Percentiles rank a stretch among this genome's conserved stretches.
These are phyloP conservation scores for Bruchidius siliquastri DNA, from an alignment of 2,888 invertebrate species.

Conservation along the genomic window DNA sequence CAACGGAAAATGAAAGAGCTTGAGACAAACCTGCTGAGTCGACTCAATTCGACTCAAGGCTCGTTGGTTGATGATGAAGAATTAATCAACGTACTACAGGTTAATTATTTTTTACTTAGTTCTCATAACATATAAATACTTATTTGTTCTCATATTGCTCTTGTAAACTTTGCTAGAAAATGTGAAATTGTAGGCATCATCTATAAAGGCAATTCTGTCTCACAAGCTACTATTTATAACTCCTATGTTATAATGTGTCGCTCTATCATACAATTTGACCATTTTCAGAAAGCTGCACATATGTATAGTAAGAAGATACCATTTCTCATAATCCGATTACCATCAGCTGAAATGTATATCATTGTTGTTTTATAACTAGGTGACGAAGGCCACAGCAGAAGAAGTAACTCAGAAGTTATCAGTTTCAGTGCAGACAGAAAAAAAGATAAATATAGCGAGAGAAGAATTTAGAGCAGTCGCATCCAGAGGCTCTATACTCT, in stretches of 20 bases:
- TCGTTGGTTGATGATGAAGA: conserved; percentile 95
- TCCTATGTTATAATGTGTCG: no score
- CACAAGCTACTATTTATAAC: no score
- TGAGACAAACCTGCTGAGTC: conserved; percentile 84
- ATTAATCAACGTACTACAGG: conserved; percentile 81
- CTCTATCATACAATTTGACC: no score
- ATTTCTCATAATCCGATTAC: no score
- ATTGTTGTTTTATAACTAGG: not conserved
- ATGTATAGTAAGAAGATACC: no score
- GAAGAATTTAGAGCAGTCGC: conserved; percentile 96
- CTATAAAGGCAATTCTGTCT: no score
- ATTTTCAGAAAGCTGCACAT: no score
- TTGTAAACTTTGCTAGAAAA: no score
- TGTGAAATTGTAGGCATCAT: no score
- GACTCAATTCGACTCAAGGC: conserved; percentile 90
- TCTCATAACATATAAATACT: no score
- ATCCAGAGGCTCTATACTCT: conserved; percentile 87
- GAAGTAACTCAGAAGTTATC: conserved; percentile 92
- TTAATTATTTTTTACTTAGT: not conserved
- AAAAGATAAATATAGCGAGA: conserved; percentile 87
- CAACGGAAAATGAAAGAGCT: conserved; percentile 94
- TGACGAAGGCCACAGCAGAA: conserved; percentile 79
- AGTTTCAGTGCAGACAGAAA: conserved; percentile 89
- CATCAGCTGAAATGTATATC: no score
- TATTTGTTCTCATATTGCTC: no score